Base-by-base conservation (phyloP, 2,888 invertebrate species). In the Galerucella calmariensis region DNA sequence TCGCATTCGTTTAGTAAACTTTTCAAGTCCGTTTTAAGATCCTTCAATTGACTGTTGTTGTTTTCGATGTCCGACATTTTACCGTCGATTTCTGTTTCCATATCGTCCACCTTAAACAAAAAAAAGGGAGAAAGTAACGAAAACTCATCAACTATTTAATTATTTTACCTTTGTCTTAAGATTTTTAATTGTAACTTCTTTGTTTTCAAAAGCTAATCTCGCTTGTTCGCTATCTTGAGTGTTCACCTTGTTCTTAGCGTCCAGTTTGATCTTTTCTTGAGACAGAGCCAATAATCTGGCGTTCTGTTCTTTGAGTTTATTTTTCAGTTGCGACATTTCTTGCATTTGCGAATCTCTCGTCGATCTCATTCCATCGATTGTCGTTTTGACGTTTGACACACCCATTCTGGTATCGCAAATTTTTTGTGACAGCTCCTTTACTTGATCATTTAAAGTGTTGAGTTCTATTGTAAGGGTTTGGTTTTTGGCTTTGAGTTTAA, bases 331-430 rank as follows among this genome's bases (percentile, higher is more conserved):
- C 9, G 94, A 92, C 94, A 95, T 94, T 81, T 96, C 96, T 4
- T 93, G 90, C 90, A 98, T 93, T 81, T 96, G 96, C 0, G 94
- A 89, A 86, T 99, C 99, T 4, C 99, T 91, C n/a, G 96, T 96
- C 0, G 94, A 91, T 85, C 94, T 90, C 98, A 98, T 98, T 0
- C 95, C 95, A 86, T 99, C 99, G 74, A 99, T 99, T n/a, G 96
- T 95, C 0, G 95, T 92, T 87, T 98, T 98, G 2, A 97, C 94
- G 53, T 94, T 93, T 0, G 97, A 95, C 0, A 98, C 97, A 2
- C 95, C 95, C 6, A 94, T 77, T 20, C 95, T 90, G 0, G 95
- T 95, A 84, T 95, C 94, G 82, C 93, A 93, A 79, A 96, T 95
- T 85, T 94, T 94, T 80, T 92, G 92, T 10, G 94, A 94, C 69